These are phyloP conservation scores for Polylopha cassiicola DNA, from an alignment of 2,888 invertebrate genomes.

Conservation along the genomic window DNA sequence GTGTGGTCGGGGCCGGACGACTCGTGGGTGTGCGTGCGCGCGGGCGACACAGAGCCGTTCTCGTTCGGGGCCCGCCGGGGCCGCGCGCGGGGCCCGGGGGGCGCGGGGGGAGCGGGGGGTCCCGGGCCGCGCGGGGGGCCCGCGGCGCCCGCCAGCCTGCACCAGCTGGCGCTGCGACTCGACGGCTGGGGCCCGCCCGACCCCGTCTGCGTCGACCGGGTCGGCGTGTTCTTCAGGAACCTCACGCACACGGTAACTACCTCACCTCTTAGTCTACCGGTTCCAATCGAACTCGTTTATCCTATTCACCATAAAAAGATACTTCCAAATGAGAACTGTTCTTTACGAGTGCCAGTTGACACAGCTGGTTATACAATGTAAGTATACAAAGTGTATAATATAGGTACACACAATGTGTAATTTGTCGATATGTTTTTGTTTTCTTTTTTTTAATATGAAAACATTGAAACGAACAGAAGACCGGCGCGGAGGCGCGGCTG, in stretches of 20 bases:
- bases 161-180: slow-evolving; percentile 92
- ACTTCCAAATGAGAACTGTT: too few species aligned
- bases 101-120: slow-evolving; percentile 80
- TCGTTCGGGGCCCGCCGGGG: slow-evolving; percentile 86
- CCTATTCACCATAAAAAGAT: too few species aligned
- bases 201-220: slow-evolving; percentile 96
- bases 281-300: too few species aligned
- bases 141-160: slow-evolving; percentile 86
- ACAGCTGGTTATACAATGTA: too few species aligned
- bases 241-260: slow-evolving; percentile 49
- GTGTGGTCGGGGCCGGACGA: slow-evolving; percentile 58
- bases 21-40: slow-evolving; percentile 84
- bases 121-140: slow-evolving; percentile 84
- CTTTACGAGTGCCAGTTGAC: too few species aligned
- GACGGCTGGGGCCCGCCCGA: slow-evolving; percentile 92
- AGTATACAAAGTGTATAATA: too few species aligned
- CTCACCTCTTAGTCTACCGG: background rate
- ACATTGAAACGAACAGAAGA: slow-evolving; percentile 38
- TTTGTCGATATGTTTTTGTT: background rate
- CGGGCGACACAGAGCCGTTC: slow-evolving; percentile 89
- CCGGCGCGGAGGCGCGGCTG: slow-evolving; percentile 82
- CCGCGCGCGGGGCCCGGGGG: slow-evolving; percentile 68
- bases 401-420: background rate
- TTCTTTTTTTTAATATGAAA: background rate
- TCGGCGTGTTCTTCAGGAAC: slow-evolving; percentile 93